Evolutionary conservation across 2,113 vertebrate species (phyloP), one percentile per base, ranked within the genome.

Genomic region (Myiopsitta monachus): DNA sequence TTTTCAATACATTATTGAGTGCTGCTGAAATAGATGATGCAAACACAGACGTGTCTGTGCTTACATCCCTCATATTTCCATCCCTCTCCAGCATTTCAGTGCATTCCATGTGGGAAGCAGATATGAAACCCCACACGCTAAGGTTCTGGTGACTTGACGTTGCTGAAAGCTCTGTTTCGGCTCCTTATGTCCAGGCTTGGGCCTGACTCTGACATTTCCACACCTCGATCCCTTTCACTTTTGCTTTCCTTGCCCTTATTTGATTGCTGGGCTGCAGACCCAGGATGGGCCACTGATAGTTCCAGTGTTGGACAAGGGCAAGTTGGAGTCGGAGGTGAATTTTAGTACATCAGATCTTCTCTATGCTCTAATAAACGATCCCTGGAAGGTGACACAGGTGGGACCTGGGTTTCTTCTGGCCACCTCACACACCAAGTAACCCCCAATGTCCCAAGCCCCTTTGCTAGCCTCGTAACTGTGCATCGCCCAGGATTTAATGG

Each of bases 131-230:
- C 49, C 43, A 31, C 2, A 1, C 0, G 0, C 17, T 49, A 10
- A 0, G 7, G 18, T 46, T 57, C 62, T 44, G 10, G 28, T 0
- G 1, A 6, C 6, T 49, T 4, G 6, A 51, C 1, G 3, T 9
- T n/a, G 30, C 44, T 3, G 15, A 39, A 27, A 68, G 26, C 70
- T 66, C 54, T 1, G 2, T 18, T 21, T 17, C 9, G 0, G 5
- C 38, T 70, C 78, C 10, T 7, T 22, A 18, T 4, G 11, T 6
- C 4, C 23, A 41, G 61, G 14, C 38, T 70, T 13, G 51, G 18
- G 13, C 54, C 44, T 41, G 26, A 22, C 33, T 64, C 63, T 31
- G 82, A 3, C 6, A 39, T 46, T 46, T 31, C 46, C 43, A 30
- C 28, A 46, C 21, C 41, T 76, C 64, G 3, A 43, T 68, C 70